Conservation (phyloP, 2,888 invertebrate genomes). For the Crematogaster levior region DNA sequence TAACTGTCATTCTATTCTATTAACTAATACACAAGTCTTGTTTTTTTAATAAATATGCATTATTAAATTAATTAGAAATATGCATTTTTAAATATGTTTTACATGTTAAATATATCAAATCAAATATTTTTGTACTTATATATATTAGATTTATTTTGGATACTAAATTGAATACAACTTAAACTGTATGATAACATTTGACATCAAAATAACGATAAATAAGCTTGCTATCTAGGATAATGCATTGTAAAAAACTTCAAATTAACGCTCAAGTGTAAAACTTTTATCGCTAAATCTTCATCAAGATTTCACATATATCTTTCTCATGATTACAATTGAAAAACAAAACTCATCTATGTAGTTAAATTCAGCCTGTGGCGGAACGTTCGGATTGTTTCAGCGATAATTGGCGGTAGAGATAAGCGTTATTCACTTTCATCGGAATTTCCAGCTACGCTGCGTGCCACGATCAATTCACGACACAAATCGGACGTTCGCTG, state of each 20-base stretch:
- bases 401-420: constrained; percentile 23
- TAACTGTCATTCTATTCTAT: neutral
- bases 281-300: neutral
- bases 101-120: neutral
- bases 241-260: neutral
- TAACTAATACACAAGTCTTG: neutral
- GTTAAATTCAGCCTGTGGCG: constrained; percentile 14
- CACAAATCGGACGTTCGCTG: constrained; percentile 5
- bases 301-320: neutral
- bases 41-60: constrained; percentile 2
- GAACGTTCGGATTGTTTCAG: neutral
- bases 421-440: constrained; percentile 41
- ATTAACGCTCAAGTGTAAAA: neutral
- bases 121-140: neutral
- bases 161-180: neutral
- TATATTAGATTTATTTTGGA: neutral
- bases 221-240: too few species aligned
- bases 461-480: constrained; percentile 28
- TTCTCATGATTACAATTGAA: neutral
- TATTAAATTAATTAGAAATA: too few species aligned
- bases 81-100: neutral
- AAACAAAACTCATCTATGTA: neutral
- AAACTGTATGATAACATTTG: neutral
- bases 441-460: constrained; percentile 12
- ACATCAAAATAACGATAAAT: too few species aligned